phyloP scores from a whole-genome alignment of 2,888 invertebrate genomes.

The Phaedon cochleariae region DNA sequence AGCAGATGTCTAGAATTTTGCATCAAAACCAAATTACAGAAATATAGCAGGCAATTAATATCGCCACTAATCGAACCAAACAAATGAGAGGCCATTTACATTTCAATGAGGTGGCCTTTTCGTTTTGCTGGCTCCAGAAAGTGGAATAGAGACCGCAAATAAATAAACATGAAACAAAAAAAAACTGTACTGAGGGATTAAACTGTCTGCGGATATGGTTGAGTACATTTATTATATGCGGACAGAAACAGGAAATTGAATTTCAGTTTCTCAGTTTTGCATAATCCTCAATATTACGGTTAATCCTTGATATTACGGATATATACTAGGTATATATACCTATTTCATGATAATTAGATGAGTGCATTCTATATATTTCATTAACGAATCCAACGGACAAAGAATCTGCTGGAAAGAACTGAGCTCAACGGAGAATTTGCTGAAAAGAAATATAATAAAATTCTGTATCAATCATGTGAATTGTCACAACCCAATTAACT shows the following conservation, averaged over 20 bases:
- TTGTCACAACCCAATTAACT: too few species aligned
- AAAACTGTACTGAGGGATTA: background rate
- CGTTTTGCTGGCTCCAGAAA: background rate
- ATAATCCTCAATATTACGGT: background rate
- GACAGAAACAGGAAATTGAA: background rate
- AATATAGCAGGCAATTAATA: slow-evolving; percentile 48
- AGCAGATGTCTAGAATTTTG: slow-evolving; percentile 41
- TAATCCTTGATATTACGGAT: too few species aligned
- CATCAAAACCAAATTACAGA: slow-evolving; percentile 50
- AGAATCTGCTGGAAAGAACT: too few species aligned
- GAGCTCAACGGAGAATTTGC: too few species aligned
- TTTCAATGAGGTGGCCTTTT: slow-evolving; percentile 36
- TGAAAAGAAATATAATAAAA: too few species aligned
- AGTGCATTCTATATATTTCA: too few species aligned
- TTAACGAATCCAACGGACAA: too few species aligned
- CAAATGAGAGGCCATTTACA: slow-evolving; percentile 49
- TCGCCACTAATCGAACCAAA: slow-evolving; percentile 49
- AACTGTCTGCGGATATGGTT: background rate
- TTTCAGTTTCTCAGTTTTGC: background rate
- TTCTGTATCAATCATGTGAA: too few species aligned
- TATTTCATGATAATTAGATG: too few species aligned
- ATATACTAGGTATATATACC: background rate
- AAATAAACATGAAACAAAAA: background rate
- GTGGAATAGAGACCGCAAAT: background rate
- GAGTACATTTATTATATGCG: background rate